Conservation (phyloP, 2,888 invertebrate genomes). For the Zaprionus bogoriensis region DNA sequence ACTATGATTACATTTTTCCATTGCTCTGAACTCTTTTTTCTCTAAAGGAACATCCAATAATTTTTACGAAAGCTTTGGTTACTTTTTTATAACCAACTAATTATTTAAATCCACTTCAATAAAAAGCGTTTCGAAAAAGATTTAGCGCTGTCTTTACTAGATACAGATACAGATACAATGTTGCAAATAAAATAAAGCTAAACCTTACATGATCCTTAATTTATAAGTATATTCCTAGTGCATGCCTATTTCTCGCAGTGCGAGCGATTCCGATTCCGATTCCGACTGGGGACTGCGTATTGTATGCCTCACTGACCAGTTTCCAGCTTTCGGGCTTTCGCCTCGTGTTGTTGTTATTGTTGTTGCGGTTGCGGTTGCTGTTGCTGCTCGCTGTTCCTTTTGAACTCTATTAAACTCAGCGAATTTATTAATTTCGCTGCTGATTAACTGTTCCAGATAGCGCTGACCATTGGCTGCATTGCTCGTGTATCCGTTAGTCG, state of each 20-base stretch:
- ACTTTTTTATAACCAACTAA: too few species aligned
- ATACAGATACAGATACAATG: too few species aligned
- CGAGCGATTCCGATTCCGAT: slow-evolving; percentile 22
- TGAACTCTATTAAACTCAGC: slow-evolving; percentile 80
- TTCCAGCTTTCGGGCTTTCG: slow-evolving; percentile 39
- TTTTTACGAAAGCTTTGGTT: too few species aligned
- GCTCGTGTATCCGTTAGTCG: slow-evolving; percentile 59
- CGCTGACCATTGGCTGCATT: slow-evolving; percentile 55
- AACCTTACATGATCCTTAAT: neutral
- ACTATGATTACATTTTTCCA: too few species aligned
- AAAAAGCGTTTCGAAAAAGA: too few species aligned
- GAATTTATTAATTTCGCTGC: slow-evolving; percentile 76
- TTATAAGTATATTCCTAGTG: too few species aligned
- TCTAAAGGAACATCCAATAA: too few species aligned
- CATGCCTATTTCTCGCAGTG: slow-evolving; percentile 12
- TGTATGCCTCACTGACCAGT: slow-evolving; percentile 54
- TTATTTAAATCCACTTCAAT: too few species aligned
- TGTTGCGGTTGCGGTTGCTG: slow-evolving; percentile 12
- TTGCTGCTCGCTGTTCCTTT: slow-evolving; percentile 44
- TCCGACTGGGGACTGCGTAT: slow-evolving; percentile 52
- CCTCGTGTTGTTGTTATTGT: slow-evolving; percentile 25
- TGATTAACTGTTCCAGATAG: slow-evolving; percentile 76
- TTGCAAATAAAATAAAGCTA: too few species aligned
- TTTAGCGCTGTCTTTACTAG: too few species aligned
- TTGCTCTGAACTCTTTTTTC: too few species aligned